Conservation (phyloP, 2,888 invertebrate genomes). For the Drosophila pegasa region DNA sequence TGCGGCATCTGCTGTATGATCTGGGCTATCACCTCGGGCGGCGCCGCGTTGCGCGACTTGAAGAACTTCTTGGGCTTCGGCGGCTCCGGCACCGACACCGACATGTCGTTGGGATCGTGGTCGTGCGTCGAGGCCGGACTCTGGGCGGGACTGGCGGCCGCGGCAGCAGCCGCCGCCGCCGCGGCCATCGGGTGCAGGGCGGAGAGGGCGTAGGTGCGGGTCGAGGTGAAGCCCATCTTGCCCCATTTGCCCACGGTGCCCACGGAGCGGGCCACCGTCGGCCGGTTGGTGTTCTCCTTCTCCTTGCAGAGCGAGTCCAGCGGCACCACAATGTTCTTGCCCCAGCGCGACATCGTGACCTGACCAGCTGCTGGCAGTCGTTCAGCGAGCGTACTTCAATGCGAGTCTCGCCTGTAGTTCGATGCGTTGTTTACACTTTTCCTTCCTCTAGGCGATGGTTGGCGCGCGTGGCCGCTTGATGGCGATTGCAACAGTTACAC, state of each 20-base stretch:
- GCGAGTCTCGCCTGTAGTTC: conserved; percentile 20
- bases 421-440: conserved; percentile 44
- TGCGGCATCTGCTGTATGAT: conserved; percentile 83
- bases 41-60: conserved; percentile 91
- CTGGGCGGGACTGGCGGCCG: conserved; percentile 68
- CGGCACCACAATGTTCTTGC: conserved; percentile 88
- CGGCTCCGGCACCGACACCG: conserved; percentile 83
- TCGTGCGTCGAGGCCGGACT: conserved; percentile 78
- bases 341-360: conserved; percentile 87
- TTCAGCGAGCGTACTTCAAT: conserved; percentile 1
- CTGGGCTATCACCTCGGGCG: conserved; percentile 85
- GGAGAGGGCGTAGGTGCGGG: conserved; percentile 87
- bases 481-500: conserved; percentile 49
- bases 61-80: conserved; percentile 95
- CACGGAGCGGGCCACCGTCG: conserved; percentile 94
- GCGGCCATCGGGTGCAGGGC: conserved; percentile 78
- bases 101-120: conserved; percentile 80
- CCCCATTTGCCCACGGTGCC: conserved; percentile 98
- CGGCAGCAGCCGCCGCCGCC: conserved; percentile 69
- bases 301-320: conserved; percentile 88
- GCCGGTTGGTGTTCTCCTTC: conserved; percentile 92
- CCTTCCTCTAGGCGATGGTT: conserved; percentile 33
- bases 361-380: background rate
- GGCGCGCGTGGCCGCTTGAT: conserved; percentile 35
- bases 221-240: conserved; percentile 96